Evolutionary conservation across 1,140 invertebrate genomes (phyloP), one percentile per base, ranked within the genome.

Genomic region (Drosophila murphyi): DNA sequence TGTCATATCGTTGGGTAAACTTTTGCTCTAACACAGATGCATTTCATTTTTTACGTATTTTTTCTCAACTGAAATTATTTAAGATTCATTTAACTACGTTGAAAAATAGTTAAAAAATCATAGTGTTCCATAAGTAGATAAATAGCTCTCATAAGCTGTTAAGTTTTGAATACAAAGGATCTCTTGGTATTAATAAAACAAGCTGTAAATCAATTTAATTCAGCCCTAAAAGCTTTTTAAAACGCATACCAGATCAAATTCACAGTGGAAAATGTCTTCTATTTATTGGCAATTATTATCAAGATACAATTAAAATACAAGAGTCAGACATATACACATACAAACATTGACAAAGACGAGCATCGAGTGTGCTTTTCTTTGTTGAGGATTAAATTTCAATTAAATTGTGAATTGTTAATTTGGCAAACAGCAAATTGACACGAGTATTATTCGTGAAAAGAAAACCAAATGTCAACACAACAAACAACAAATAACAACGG

Each of bases 381-480:
- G 61, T 43, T 34, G 32, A 52, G 61, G 76, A 77, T 82, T 76
- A 69, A 47, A 68, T 67, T 70, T 76, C 75, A 88, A 88, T 88
- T 79, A 70, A 72, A 68, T 72, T 72, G 60, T 35, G 5, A 60
- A 45, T 55, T 78, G 47, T 32, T 20, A 64, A 62, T 51, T 65
- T 43, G 34, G 20, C n/a, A 52, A 34, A 10, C 41, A 43, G 45
- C 35, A 63, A 73, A 82, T 72, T 78, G 78, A 54, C 61, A 62
- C 45, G 60, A 57, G 65, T 61, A 64, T 8, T 43, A 0, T 3
- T 60, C 4, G 4, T 20, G 28, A 43, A 57, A 69, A 54, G 32
- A 5, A 63, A 76, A 73, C 7, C 43, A 52, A 61, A 57, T 52
- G 31, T 41, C 5, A 28, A 80, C 55, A 65, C 55, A 57, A 37